Evolutionary conservation across 2,113 vertebrate genomes (phyloP).

Genomic region (Istiophorus platypterus): DNA sequence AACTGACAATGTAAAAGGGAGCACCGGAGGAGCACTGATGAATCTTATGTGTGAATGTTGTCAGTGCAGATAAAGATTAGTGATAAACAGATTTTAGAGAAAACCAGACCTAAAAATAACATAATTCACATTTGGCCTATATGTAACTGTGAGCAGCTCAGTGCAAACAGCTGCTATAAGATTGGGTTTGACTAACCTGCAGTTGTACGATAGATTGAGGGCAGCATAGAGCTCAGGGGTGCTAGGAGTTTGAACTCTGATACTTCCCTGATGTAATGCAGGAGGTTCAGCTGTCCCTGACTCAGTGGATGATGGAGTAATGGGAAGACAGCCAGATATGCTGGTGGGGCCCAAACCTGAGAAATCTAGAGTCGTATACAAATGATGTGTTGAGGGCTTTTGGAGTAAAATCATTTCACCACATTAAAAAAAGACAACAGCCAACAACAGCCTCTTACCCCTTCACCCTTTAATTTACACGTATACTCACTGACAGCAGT

Average conservation of each 20-base stretch:
- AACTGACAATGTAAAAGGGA: not conserved
- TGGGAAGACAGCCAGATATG: conserved; percentile 63
- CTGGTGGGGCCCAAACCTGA: conserved; percentile 51
- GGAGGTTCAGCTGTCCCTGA: conserved; percentile 4
- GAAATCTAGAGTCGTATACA: conserved; percentile 45
- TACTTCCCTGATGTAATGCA: conserved; percentile 27
- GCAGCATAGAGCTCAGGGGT: conserved; percentile 81
- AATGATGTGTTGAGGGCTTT: not conserved
- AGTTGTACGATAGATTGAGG: conserved; percentile 69
- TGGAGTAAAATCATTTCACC: not conserved
- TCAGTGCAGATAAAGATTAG: not conserved
- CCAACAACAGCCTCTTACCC: not conserved
- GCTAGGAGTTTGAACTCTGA: conserved; percentile 69
- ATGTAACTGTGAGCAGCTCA: not conserved
- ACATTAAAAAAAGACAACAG: not conserved
- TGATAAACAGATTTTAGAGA: not conserved
- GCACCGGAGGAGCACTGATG: not conserved
- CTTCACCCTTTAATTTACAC: not conserved
- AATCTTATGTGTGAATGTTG: too few species aligned
- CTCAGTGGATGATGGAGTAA: conserved; percentile 42
- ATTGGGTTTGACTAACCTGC: conserved; percentile 60
- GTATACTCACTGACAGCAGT: conserved; percentile 63
- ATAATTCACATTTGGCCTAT: not conserved
- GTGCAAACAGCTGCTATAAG: not conserved
- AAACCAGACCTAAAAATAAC: not conserved